Evolutionary conservation across 2,888 invertebrate species (phyloP).

Genomic region (Megastigmus dorsalis): DNA sequence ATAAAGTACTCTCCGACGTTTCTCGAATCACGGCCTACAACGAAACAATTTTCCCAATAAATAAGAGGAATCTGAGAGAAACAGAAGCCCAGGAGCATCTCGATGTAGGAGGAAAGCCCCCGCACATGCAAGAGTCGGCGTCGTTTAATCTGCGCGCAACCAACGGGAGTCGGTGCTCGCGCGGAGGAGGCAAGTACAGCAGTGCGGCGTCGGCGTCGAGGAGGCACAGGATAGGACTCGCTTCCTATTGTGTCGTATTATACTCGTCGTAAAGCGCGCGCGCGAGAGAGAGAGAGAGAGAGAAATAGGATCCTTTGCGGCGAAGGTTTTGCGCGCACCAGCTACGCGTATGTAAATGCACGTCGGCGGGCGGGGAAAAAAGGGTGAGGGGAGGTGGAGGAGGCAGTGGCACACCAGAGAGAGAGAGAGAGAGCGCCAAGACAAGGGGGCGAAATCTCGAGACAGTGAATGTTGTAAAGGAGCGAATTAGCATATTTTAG

Average conservation of each 20-base stretch:
- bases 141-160: slow-evolving; percentile 32
- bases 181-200: too few species aligned
- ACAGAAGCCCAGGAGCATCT: too few species aligned
- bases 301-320: slow-evolving; percentile 20
- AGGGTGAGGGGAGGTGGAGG: not conserved
- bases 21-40: too few species aligned
- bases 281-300: slow-evolving; percentile 2
- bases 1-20: too few species aligned
- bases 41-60: too few species aligned
- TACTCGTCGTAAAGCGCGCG: not conserved
- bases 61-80: too few species aligned
- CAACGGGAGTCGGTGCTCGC: not conserved
- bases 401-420: too few species aligned
- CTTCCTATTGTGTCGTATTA: slow-evolving; percentile 35
- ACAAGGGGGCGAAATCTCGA: slow-evolving; percentile 61
- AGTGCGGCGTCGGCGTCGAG: too few species aligned
- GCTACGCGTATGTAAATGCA: slow-evolving; percentile 32
- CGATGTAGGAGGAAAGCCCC: too few species aligned
- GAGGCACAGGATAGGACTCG: slow-evolving; percentile 39
- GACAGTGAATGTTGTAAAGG: slow-evolving; percentile 62
- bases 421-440: slow-evolving; percentile 1
- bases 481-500: slow-evolving; percentile 66
- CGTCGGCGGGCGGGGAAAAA: too few species aligned
- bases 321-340: slow-evolving; percentile 22
- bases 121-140: not conserved